A percentile compares a stretch with the other conserved stretches of the same genome.
Conservation (phyloP, 2,113 vertebrate genomes). For the Solea solea region DNA sequence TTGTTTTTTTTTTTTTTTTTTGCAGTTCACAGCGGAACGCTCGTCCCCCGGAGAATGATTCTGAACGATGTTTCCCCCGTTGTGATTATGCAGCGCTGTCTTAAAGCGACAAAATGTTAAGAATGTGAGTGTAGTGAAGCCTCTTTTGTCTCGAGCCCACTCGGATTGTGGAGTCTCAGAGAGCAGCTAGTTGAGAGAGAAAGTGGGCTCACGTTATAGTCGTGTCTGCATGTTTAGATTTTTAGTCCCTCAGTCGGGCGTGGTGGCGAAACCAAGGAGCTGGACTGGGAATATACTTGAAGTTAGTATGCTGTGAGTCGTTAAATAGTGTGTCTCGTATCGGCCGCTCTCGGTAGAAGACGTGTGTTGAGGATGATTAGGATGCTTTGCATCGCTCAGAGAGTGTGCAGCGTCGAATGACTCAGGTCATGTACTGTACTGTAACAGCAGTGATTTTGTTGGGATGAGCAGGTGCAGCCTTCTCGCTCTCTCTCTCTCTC, state of each 20-base stretch:
- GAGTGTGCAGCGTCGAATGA: conserved; percentile 54
- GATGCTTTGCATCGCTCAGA: conserved; percentile 31
- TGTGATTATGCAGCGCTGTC: conserved; percentile 44
- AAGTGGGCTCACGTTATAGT: conserved; percentile 53
- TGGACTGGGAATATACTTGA: conserved; percentile 81
- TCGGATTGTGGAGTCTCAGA: conserved; percentile 49
- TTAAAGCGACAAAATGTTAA: conserved; percentile 41
- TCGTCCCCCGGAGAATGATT: conserved; percentile 17
- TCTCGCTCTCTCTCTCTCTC: conserved; percentile 20
- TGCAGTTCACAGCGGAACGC: conserved; percentile 22
- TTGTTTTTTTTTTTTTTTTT: conserved; percentile 45
- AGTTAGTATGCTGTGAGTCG: conserved; percentile 65
- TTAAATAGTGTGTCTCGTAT: conserved; percentile 54
- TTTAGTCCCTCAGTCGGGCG: conserved; percentile 52
- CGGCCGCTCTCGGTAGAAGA: conserved; percentile 47
- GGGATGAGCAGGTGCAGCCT: conserved; percentile 58
- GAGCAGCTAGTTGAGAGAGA: conserved; percentile 53
- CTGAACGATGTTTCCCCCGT: conserved; percentile 57
- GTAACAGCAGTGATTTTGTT: conserved; percentile 51
- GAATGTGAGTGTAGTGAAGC: conserved; percentile 63
- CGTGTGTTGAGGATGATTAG: conserved; percentile 24
- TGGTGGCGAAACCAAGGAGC: conserved; percentile 58
- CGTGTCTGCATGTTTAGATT: conserved; percentile 74
- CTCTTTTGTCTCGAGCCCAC: conserved; percentile 54
- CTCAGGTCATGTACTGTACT: conserved; percentile 36